Evolutionary conservation across 2,797 vertebrate genomes (phyloP), one percentile per base, ranked within the genome.

Genomic region (Moxostoma hubbsi): DNA sequence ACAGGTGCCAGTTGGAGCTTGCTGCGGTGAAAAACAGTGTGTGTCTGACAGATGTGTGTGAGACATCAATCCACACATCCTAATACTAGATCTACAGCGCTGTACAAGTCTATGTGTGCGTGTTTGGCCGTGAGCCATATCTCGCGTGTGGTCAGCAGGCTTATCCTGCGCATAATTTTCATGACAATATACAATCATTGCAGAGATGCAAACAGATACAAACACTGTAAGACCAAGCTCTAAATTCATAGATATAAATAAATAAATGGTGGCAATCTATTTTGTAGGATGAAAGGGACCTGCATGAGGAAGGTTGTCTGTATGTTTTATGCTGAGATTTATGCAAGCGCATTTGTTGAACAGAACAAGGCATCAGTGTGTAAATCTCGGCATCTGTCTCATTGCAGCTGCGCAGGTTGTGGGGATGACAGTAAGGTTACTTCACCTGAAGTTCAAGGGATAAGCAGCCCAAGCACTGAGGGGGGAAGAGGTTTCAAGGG

Each of bases 41-140:
- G 58, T 61, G 90, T 93, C 89, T 92, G 92, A 93, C 90, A 93
- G 88, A 87, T 85, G 87, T 85, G 89, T 36, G 36, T 84, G 88
- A 92, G 87, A 86, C 90, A 90, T 92, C 92, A 73, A 86, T 92
- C 91, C 88, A 90, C 90, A 92, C 91, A 87, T 90, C 83, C 88
- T 92, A 91, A 93, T 93, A 91, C 87, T 79, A 82, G 82, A 85
- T 88, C 86, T 86, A 85, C 80, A 73, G 83, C 79, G 82, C 87
- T 12, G 77, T 86, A 36, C 77, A 81, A 85, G 79, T n/a, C 36
- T 43, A 18, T 64, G 46, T 36, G 36, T 36, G 43, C 16, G 0
- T 45, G 49, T 63, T 46, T 12, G 53, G 59, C 16, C 16, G 0
- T 51, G 43, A 65, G 75, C 9, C 51, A 61, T 4, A 0, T 63